phyloP scores from a whole-genome alignment of 2,113 vertebrate genomes.

The Hypomesus transpacificus region DNA sequence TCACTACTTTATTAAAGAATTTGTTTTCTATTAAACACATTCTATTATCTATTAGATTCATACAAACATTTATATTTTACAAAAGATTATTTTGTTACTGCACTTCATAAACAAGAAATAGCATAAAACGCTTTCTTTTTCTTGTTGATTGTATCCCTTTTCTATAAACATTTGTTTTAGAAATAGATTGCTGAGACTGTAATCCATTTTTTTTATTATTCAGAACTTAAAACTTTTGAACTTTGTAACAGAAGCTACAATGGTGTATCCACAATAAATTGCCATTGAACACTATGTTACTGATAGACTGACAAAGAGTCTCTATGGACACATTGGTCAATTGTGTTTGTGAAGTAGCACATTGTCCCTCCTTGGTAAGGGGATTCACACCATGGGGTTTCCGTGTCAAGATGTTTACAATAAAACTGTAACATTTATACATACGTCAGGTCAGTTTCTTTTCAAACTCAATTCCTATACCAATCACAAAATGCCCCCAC shows the following conservation, averaged over 20 bases:
- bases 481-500: constrained; percentile 85
- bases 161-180: constrained; percentile 65
- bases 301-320: constrained; percentile 61
- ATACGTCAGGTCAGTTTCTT: constrained; percentile 87
- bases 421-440: constrained; percentile 85
- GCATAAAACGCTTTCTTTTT: constrained; percentile 73
- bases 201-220: constrained; percentile 45
- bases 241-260: constrained; percentile 63
- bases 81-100: constrained; percentile 72
- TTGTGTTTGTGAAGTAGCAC: constrained; percentile 42
- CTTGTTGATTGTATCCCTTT: constrained; percentile 71
- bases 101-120: constrained; percentile 79
- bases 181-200: constrained; percentile 73
- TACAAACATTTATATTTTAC: constrained; percentile 83
- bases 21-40: constrained; percentile 77
- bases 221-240: constrained; percentile 53
- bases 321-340: constrained; percentile 51
- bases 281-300: constrained; percentile 51
- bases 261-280: constrained; percentile 56
- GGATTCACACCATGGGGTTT: constrained; percentile 91
- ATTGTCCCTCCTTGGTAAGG: constrained; percentile 64
- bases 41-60: no score
- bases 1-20: constrained; percentile 68
- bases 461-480: constrained; percentile 79
- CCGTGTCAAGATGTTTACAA: constrained; percentile 95